phyloP scores from a whole-genome alignment of 2,797 vertebrate genomes.

The Lepidocolaptes lacrymiger region DNA sequence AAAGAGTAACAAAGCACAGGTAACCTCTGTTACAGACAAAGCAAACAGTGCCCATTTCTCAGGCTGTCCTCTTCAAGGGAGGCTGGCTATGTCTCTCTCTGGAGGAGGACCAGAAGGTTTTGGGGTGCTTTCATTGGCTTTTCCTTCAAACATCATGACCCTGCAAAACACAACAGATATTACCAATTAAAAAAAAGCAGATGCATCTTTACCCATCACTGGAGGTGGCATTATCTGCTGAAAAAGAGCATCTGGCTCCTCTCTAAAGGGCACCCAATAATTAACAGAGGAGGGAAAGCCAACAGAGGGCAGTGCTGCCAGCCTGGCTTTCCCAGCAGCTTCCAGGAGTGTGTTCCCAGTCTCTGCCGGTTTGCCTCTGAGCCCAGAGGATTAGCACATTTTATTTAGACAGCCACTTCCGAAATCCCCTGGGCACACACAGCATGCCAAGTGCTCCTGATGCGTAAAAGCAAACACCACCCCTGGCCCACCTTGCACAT shows the following conservation, averaged over 20 bases:
- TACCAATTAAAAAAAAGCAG: not conserved
- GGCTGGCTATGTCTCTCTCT: slow-evolving; percentile 93
- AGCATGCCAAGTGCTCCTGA: not conserved
- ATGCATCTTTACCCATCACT: not conserved
- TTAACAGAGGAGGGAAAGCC: not conserved
- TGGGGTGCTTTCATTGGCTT: slow-evolving; percentile 83
- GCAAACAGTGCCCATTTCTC: slow-evolving; percentile 3
- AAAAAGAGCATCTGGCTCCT: not conserved
- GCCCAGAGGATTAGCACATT: not conserved
- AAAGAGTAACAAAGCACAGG: slow-evolving; percentile 35
- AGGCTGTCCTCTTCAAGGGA: slow-evolving; percentile 82
- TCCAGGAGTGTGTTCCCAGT: not conserved
- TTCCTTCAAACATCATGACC: slow-evolving; percentile 97
- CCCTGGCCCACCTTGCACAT: slow-evolving; percentile 16
- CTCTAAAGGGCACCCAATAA: not conserved
- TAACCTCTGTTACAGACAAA: slow-evolving; percentile 37
- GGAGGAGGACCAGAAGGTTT: slow-evolving; percentile 91
- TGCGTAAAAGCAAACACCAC: not conserved
- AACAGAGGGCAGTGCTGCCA: slow-evolving; percentile 51
- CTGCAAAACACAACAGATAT: slow-evolving; percentile 71
- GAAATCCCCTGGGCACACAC: not conserved
- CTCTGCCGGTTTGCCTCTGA: slow-evolving; percentile 5
- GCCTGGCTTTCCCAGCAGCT: not conserved
- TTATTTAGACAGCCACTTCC: slow-evolving; percentile 28
- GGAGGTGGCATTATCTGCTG: not conserved